These are phyloP conservation scores for Lycorma delicatula DNA, from an alignment of 1,140 invertebrate species.

Conservation along the genomic window DNA sequence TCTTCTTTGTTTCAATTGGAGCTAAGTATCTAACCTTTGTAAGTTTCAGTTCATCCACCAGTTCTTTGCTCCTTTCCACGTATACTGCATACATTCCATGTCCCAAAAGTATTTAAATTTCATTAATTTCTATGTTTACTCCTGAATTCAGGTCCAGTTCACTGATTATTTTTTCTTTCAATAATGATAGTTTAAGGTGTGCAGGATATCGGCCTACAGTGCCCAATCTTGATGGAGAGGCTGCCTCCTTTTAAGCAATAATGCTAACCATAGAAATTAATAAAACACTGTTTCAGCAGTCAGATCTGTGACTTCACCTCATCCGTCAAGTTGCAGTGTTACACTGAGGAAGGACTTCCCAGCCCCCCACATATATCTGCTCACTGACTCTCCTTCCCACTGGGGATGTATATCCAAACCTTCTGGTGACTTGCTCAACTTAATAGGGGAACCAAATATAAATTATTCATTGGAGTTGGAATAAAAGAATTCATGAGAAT, in stretches of 20 bases:
- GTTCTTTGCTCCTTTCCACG: slow-evolving; percentile 16
- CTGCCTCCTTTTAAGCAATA: too few species aligned
- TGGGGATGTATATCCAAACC: too few species aligned
- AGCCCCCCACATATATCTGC: not conserved
- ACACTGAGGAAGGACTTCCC: not conserved
- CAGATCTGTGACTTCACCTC: too few species aligned
- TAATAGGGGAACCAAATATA: too few species aligned
- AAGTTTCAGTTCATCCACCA: slow-evolving; percentile 9
- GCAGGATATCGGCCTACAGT: too few species aligned
- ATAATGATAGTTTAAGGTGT: too few species aligned
- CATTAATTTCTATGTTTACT: too few species aligned
- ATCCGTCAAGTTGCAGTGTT: not conserved
- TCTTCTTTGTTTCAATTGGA: slow-evolving; percentile 20
- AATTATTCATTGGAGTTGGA: not conserved
- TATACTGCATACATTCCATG: slow-evolving; percentile 18
- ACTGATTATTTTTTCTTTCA: not conserved
- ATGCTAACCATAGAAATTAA: too few species aligned
- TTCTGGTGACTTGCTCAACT: too few species aligned
- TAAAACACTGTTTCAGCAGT: too few species aligned
- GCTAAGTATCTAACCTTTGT: slow-evolving; percentile 12
- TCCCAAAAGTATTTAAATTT: slow-evolving; percentile 10
- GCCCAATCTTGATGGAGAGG: too few species aligned
- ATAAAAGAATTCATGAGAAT: not conserved
- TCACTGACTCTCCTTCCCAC: not conserved
- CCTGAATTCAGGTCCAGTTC: slow-evolving; percentile 2